Percentiles rank a stretch among this genome's conserved stretches.
Conservation (phyloP, 2,888 invertebrate genomes). For the Temnothorax unifasciatus region DNA sequence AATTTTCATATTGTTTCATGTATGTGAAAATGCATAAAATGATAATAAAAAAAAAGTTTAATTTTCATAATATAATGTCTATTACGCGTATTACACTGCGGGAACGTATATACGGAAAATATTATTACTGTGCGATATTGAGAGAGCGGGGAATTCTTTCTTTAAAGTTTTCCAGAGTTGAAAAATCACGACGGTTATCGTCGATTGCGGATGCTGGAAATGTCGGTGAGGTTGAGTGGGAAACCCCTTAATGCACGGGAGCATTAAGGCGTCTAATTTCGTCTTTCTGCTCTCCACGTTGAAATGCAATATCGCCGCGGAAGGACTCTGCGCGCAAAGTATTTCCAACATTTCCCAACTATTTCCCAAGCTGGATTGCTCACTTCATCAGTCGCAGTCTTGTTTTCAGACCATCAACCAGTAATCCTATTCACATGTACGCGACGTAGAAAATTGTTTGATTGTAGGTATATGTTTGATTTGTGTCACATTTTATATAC, state of each 20-base stretch:
- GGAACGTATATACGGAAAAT: background rate
- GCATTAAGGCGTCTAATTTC: conserved; percentile 70
- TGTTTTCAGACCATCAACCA: conserved; percentile 29
- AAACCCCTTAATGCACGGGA: conserved; percentile 65
- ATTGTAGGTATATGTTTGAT: background rate
- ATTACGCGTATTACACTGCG: background rate
- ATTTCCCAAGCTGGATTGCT: conserved; percentile 64
- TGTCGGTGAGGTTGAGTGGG: conserved; percentile 48
- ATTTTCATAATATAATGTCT: background rate
- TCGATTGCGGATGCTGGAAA: conserved; percentile 67
- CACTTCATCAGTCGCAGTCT: conserved; percentile 43
- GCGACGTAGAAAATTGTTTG: background rate
- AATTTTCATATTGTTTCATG: background rate
- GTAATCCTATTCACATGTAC: conserved; percentile 11
- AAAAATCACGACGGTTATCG: conserved; percentile 65
- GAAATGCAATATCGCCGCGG: conserved; percentile 78
- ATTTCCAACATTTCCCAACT: conserved; percentile 80
- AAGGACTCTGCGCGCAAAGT: conserved; percentile 68
- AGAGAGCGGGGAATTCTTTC: conserved; percentile 11
- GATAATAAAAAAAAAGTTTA: background rate
- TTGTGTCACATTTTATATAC: background rate
- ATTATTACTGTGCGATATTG: background rate
- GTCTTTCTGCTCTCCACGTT: conserved; percentile 62
- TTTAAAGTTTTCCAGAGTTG: conserved; percentile 25
- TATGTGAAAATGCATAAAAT: background rate